Evolutionary conservation across 2,888 invertebrate species (phyloP), one percentile per base, ranked within the genome.

Genomic region (Rhaphigaster nebulosa): DNA sequence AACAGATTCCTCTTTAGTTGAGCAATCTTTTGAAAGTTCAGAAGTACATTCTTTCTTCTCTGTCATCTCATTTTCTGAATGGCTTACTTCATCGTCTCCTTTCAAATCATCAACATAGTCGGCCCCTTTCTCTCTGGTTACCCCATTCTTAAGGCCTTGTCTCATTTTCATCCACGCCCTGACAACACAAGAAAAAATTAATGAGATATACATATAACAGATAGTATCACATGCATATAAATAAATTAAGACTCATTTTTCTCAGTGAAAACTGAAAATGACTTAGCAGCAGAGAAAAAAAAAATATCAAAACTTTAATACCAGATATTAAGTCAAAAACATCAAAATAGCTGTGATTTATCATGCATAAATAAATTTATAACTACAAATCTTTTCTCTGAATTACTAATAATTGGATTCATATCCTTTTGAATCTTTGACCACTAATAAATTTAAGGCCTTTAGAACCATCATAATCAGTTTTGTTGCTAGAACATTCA

Each of bases 91-190:
- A 50, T 87, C 87, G 6, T 87, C 87, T 41, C 34, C 84, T 87
- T 52, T 87, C n/a, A 34, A 15, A 18, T 52, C 87, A 15, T 29
- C 87, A 13, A 84, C 45, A 15, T 84, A 45, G 84, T 84, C 84
- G 12, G 41, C 65, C 41, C 41, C 88, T 65, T 60, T 88, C 6
- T 87, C 52, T 89, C 91, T 92, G 52, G 90, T 91, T 41, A 20
- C 50, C 38, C 26, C 41, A 15, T 89, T 65, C n/a, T 20, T 38
- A 29, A 90, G 29, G 52, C 26, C 41, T 88, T 84, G 56, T 34
- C 52, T 41, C 45, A 90, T 52, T 50, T 60, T 50, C 41, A 56
- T 50, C 87, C 87, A 90, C 8, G 87, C 88, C 87, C 87, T 87
- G n/a, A 23, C 3, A 70, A 29, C 23, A 87, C 6, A 84, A n/a